Conservation (phyloP, 2,113 vertebrate genomes). For the Oxyruncus cristatus region DNA sequence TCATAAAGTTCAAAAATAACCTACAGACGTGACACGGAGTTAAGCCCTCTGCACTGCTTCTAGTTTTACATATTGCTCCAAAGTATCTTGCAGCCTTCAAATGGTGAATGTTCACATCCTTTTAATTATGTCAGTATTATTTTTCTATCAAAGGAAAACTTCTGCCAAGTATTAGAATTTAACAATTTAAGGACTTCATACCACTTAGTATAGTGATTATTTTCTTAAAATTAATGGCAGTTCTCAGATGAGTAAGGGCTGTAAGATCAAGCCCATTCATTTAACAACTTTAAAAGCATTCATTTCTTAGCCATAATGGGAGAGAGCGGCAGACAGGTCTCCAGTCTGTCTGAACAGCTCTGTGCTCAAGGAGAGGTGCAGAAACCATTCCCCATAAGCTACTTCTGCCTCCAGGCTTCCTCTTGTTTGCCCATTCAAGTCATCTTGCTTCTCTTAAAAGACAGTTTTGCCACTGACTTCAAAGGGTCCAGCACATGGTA, state of each 20-base stretch:
- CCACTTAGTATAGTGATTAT: constrained; percentile 45
- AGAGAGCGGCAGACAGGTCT: constrained; percentile 22
- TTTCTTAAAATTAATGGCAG: constrained; percentile 51
- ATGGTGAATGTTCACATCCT: constrained; percentile 57
- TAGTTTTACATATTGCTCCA: constrained; percentile 59
- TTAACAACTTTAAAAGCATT: constrained; percentile 49
- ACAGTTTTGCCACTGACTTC: constrained; percentile 7
- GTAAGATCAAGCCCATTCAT: constrained; percentile 40
- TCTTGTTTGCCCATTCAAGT: neutral
- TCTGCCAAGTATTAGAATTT: constrained; percentile 33
- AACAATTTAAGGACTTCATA: constrained; percentile 12
- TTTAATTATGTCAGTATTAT: constrained; percentile 43
- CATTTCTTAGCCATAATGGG: constrained; percentile 37
- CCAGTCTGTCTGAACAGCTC: constrained; percentile 47
- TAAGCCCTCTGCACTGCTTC: constrained; percentile 35
- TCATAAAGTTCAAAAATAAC: constrained; percentile 74
- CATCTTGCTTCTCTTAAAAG: neutral
- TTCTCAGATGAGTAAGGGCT: constrained; percentile 7
- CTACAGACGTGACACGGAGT: constrained; percentile 42
- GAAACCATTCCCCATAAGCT: constrained; percentile 7
- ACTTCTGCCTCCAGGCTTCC: constrained; percentile 44
- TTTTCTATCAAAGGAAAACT: constrained; percentile 19
- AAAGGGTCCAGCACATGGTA: neutral
- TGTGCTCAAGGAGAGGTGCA: neutral
- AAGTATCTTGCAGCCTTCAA: constrained; percentile 50